Conservation (phyloP, 2,797 vertebrate species). For the Knipowitschia caucasica region DNA sequence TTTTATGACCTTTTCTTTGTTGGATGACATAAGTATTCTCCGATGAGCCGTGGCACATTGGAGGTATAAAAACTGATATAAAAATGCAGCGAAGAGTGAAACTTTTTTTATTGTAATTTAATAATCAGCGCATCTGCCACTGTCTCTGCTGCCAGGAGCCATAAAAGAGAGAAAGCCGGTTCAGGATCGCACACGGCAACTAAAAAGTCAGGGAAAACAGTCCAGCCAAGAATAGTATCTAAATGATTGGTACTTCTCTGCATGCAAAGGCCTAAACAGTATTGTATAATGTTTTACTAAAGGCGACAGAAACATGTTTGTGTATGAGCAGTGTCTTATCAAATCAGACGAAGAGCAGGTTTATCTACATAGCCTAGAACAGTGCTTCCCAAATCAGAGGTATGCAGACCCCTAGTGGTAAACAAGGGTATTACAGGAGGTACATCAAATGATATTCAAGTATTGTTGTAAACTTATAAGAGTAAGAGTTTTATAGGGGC, state of each 20-base stretch:
- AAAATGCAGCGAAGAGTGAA: background rate
- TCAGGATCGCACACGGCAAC: background rate
- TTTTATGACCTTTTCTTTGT: background rate
- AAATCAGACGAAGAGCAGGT: too few relatives aligned
- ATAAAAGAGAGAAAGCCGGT: background rate
- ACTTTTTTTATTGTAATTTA: slow-evolving; percentile 2
- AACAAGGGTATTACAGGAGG: too few relatives aligned
- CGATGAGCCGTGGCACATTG: background rate
- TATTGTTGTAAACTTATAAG: too few relatives aligned
- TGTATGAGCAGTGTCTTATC: too few relatives aligned
- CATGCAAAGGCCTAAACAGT: too few relatives aligned
- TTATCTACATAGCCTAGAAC: too few relatives aligned
- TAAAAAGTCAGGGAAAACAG: background rate
- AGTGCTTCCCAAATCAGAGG: too few relatives aligned
- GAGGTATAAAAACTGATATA: background rate
- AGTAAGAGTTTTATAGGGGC: too few relatives aligned
- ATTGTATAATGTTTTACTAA: too few relatives aligned
- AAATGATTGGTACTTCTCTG: background rate
- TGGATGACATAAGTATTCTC: background rate
- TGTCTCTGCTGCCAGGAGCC: background rate
- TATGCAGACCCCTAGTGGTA: too few relatives aligned
- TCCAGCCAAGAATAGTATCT: background rate
- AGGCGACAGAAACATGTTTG: too few relatives aligned
- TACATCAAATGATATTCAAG: too few relatives aligned
- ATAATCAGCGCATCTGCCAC: slow-evolving; percentile 1